Evolutionary conservation across 2,113 vertebrate genomes (phyloP), one percentile per base, ranked within the genome.

Genomic region (Centropus unirufus): DNA sequence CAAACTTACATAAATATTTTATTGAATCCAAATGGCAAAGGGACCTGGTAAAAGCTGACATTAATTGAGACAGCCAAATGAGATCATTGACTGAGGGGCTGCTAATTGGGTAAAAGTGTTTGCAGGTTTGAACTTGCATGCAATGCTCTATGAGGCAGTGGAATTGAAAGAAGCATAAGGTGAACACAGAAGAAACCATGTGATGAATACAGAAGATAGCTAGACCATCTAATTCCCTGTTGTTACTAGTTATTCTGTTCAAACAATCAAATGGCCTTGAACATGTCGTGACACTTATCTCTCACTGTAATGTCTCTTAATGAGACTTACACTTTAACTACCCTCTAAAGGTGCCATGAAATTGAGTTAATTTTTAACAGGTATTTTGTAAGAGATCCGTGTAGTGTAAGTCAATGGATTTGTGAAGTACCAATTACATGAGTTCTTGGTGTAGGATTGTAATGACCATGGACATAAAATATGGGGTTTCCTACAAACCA

Each of bases 41-140:
- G 32, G 64, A 92, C 72, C 63, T 67, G 52, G 92, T 91, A 93
- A 95, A 94, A 87, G 42, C 34, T 20, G 11, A 15, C 4, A 4
- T 46, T 92, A 89, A 70, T 67, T 77, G 75, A 73, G 67, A 67
- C 29, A 74, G 82, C 42, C 95, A 82, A 95, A 91, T 86, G 75
- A 90, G 79, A 64, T 85, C 55, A 90, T 86, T 96, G 89, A 94
- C 15, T 47, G 57, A 63, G 61, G 42, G 55, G 39, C 67, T 94
- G 68, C 29, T 96, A 88, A 90, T 83, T 91, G 72, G 52, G 59
- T 74, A 70, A 67, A 94, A 95, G 81, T 67, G 89, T 92, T 95
- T 87, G 78, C 91, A 93, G 93, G 62, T 87, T 90, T 80, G 58
- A 94, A 61, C n/a, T 69, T 55, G 16, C 3, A 3, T 23, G 61